phyloP scores from a whole-genome alignment of 2,113 vertebrate species.

The Boleophthalmus pectinirostris region DNA sequence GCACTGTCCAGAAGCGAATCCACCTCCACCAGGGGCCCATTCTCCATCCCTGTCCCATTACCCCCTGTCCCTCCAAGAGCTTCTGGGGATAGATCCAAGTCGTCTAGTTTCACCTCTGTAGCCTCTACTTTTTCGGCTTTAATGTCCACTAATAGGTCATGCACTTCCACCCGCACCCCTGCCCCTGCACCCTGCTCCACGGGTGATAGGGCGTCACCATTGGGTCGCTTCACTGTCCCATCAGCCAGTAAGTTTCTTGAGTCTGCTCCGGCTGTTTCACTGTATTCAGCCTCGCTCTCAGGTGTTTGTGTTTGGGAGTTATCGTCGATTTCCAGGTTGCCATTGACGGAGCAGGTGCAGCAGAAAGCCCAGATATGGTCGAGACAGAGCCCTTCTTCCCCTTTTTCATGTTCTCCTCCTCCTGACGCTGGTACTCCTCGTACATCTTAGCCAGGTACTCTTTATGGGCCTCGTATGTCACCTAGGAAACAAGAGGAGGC shows the following conservation, averaged over 20 bases:
- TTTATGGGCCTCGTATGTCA: conserved; percentile 98
- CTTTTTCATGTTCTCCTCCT: conserved; percentile 98
- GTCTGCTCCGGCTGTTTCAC: conserved; percentile 73
- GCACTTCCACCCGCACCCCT: conserved; percentile 93
- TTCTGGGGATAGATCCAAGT: conserved; percentile 96
- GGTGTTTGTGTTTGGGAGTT: conserved; percentile 96
- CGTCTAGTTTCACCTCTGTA: conserved; percentile 97
- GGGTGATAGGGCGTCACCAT: conserved; percentile 79
- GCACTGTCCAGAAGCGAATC: conserved; percentile 94
- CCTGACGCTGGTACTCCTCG: conserved; percentile 97
- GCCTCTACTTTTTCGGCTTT: conserved; percentile 99
- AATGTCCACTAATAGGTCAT: conserved; percentile 92
- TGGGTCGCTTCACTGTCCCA: conserved; percentile 81
- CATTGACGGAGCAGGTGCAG: conserved; percentile 87
- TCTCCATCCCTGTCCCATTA: conserved; percentile 87
- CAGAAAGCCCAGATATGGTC: conserved; percentile 96
- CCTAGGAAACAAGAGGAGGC: conserved; percentile 72
- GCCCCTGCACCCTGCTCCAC: conserved; percentile 71
- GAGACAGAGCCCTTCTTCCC: conserved; percentile 97
- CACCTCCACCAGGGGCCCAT: conserved; percentile 92
- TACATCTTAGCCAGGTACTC: conserved; percentile 99
- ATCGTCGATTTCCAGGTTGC: conserved; percentile 94
- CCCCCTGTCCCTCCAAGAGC: conserved; percentile 84
- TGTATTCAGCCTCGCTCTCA: conserved; percentile 94
- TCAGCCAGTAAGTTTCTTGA: conserved; percentile 90